Conservation (phyloP, 2,113 vertebrate genomes). For the Nothoprocta perdicaria region DNA sequence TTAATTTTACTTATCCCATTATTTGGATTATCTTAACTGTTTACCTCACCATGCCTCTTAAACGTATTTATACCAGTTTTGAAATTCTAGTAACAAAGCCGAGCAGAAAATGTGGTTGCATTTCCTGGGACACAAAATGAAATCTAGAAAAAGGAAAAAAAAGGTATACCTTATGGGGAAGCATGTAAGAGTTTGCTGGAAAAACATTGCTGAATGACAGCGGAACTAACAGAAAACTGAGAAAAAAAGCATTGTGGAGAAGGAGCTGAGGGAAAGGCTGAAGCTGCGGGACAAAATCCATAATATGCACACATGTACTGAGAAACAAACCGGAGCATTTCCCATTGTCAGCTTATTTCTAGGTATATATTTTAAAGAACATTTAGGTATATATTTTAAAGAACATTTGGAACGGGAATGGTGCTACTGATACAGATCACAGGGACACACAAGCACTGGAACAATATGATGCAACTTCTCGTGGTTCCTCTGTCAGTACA, state of each 20-base stretch:
- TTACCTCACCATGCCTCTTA: neutral
- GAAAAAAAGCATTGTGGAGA: neutral
- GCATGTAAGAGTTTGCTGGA: too few relatives aligned
- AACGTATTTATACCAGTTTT: neutral
- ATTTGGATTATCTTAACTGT: neutral
- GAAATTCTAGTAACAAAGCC: neutral
- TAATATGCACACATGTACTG: neutral
- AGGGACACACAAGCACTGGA: conserved; percentile 17
- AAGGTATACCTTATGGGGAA: neutral
- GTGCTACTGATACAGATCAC: conserved; percentile 6
- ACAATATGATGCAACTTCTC: neutral
- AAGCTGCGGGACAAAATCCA: neutral
- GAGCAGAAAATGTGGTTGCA: neutral
- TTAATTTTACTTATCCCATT: neutral
- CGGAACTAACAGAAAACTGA: neutral
- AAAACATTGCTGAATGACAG: neutral
- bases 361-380: neutral
- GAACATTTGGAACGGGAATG: neutral
- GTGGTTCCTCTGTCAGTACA: neutral
- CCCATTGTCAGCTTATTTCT: neutral
- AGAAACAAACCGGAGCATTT: neutral
- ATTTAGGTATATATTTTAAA: neutral
- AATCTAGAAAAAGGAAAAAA: neutral
- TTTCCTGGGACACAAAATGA: neutral
- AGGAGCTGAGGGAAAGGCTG: neutral